Evolutionary conservation across 2,888 invertebrate genomes (phyloP).

Genomic region (Pheosia gnoma): DNA sequence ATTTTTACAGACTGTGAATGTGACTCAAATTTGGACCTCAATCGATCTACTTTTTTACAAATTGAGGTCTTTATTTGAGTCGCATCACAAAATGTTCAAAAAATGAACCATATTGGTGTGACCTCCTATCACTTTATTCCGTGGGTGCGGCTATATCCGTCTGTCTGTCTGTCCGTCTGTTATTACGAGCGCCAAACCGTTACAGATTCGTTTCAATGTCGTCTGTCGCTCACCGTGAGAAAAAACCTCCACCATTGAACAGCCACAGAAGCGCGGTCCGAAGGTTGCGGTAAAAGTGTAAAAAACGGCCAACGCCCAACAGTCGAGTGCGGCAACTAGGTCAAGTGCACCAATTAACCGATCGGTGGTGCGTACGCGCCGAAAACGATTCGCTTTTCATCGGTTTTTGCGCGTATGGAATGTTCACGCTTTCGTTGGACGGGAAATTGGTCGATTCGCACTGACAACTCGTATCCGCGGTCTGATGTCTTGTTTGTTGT

Average conservation of each 20-base stretch:
- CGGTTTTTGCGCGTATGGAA: conserved; percentile 32
- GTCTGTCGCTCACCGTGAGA: conserved; percentile 52
- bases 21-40: too few species aligned
- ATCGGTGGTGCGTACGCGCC: conserved; percentile 33
- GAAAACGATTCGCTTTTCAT: conserved; percentile 40
- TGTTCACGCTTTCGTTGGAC: conserved; percentile 48
- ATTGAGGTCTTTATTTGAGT: too few species aligned
- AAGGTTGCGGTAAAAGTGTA: conserved; percentile 71
- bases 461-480: conserved; percentile 10
- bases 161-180: neutral
- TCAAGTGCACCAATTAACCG: conserved; percentile 25
- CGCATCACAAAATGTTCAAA: too few species aligned
- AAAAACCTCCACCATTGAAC: conserved; percentile 23
- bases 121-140: too few species aligned
- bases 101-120: too few species aligned
- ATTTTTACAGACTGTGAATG: too few species aligned
- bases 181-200: conserved; percentile 11
- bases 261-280: conserved; percentile 32
- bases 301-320: conserved; percentile 52
- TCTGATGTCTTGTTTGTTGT: conserved; percentile 11
- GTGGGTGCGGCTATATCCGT: too few species aligned
- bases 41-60: too few species aligned
- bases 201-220: conserved; percentile 53
- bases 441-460: conserved; percentile 33
- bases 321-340: conserved; percentile 11